Evolutionary conservation across 2,113 vertebrate species (phyloP), one percentile per base, ranked within the genome.

Genomic region (Ginglymostoma cirratum): DNA sequence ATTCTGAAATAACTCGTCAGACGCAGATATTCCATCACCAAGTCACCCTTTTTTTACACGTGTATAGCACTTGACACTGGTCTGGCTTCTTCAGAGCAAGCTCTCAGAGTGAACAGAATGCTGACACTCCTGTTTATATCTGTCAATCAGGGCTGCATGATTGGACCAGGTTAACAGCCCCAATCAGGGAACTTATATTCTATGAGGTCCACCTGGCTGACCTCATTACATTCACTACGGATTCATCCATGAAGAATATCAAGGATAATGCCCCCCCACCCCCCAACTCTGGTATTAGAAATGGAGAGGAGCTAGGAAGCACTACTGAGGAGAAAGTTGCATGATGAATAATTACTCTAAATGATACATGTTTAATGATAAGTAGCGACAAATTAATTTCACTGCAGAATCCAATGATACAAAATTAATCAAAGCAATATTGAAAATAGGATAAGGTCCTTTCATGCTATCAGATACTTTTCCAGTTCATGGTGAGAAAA

Each of bases 381-480:
- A 85, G 42, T 85, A 48, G 38, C 48, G 38, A 85, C 17, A 21
- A 45, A 38, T 45, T 85, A 85, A 38, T n/a, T 90, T 42, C 61
- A 3, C 87, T 90, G 52, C 1, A 90, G 12, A 90, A 90, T 34
- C 52, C 61, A 34, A 61, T 19, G 87, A 61, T 61, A 17, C 87
- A 61, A 90, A 55, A 90, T 90, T 90, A 90, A 90, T 61, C 87
- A 30, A 90, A 90, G 61, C 17, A 90, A 90, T 30, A 34, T 30
- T 34, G 14, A 14, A 17, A 30, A 27, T 14, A 61, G 87, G 87
- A 61, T 14, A 61, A 30, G 87, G 10, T 34, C 27, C 30, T 90
- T 61, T 61, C 34, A 14, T 61, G 52, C 87, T 61, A 30, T 30
- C 61, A n/a, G 87, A 24, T 27, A 27, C 52, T 90, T 52, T n/a